Percentiles rank a stretch among this genome's conserved stretches.
Conservation (phyloP, 2,113 vertebrate species). For the Cygnus buccinator region DNA sequence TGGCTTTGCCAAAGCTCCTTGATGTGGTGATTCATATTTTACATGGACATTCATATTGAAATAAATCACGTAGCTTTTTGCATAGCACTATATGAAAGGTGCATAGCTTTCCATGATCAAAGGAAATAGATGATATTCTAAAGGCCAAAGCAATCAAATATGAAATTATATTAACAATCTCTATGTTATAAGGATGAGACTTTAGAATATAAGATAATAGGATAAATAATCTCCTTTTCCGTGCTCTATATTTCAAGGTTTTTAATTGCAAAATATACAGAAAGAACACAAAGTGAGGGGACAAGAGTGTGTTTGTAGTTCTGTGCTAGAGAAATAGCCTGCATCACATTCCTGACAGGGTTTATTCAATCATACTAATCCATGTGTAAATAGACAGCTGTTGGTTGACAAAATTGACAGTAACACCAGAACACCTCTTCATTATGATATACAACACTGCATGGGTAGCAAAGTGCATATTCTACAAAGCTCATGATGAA, state of each 20-base stretch:
- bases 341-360: background rate
- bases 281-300: background rate
- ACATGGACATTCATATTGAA: background rate
- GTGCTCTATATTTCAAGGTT: background rate
- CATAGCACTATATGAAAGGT: background rate
- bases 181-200: background rate
- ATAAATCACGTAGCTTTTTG: background rate
- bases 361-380: slow-evolving; percentile 9
- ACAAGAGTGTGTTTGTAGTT: background rate
- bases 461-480: background rate
- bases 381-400: background rate
- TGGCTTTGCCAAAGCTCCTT: background rate
- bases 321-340: background rate
- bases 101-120: background rate
- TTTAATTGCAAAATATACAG: background rate
- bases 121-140: background rate
- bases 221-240: background rate
- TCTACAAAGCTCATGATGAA: slow-evolving; percentile 9
- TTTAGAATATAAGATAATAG: background rate
- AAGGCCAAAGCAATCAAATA: background rate
- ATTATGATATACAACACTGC: background rate
- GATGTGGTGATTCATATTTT: background rate
- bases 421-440: slow-evolving; percentile 1
- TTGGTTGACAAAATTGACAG: slow-evolving; percentile 40
- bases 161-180: background rate